Evolutionary conservation across 35 echinoderm and acorn worm genomes (phyloP).

Genomic region (Heliocidaris tuberculata): DNA sequence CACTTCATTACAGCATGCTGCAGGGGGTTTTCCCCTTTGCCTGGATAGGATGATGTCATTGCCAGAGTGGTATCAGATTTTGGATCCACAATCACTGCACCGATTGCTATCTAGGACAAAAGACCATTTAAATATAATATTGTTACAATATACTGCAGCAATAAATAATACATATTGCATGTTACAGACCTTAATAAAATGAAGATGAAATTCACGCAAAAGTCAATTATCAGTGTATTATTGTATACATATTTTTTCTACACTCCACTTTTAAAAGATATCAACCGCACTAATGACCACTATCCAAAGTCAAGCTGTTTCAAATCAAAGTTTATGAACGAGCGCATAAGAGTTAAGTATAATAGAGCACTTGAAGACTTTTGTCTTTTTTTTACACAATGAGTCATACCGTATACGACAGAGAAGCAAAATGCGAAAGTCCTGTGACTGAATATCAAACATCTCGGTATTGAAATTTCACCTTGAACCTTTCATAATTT

Average conservation of each 20-base stretch:
- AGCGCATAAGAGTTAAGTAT: too few species aligned
- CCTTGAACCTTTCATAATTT: too few species aligned
- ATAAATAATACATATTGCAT: too few species aligned
- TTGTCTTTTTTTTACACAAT: too few species aligned
- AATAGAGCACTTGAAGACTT: too few species aligned
- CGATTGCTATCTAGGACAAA: slow-evolving; percentile 59
- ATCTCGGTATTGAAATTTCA: background rate
- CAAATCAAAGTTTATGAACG: too few species aligned
- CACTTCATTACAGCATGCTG: slow-evolving; percentile 97
- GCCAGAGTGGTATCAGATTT: slow-evolving; percentile 62
- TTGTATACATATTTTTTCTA: too few species aligned
- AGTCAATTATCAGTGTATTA: background rate
- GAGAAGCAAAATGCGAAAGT: background rate
- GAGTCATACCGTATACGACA: too few species aligned
- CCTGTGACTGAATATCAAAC: background rate
- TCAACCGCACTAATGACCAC: too few species aligned
- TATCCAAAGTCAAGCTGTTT: too few species aligned
- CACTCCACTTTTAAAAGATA: too few species aligned
- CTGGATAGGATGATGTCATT: slow-evolving; percentile 61
- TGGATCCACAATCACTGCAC: slow-evolving; percentile 80
- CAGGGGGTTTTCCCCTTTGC: slow-evolving; percentile 54
- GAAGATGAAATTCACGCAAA: background rate
- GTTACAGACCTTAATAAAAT: background rate
- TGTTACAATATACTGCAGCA: background rate
- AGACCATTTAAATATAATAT: background rate